Evolutionary conservation across 1,140 invertebrate species (phyloP).

Genomic region (Druon quercuslanigerum): DNA sequence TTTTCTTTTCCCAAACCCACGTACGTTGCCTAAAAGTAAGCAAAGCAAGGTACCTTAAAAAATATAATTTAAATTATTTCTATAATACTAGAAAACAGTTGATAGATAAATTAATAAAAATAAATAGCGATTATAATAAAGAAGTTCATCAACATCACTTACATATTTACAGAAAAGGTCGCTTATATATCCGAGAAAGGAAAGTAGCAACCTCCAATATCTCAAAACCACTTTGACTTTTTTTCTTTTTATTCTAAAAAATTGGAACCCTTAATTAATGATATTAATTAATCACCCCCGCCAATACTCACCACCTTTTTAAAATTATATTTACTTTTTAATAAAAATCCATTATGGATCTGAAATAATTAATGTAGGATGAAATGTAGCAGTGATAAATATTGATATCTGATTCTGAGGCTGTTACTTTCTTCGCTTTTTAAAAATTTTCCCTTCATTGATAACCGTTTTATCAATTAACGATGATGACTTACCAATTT

Average conservation of each 20-base stretch:
- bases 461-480: slow-evolving; percentile 6
- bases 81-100: slow-evolving; percentile 21
- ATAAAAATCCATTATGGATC: too few relatives aligned
- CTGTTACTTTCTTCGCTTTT: not conserved
- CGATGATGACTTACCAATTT: slow-evolving; percentile 6
- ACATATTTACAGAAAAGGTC: slow-evolving; percentile 64
- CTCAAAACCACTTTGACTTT: not conserved
- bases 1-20: too few relatives aligned
- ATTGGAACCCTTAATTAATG: not conserved
- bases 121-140: slow-evolving; percentile 30
- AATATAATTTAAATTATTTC: slow-evolving; percentile 24
- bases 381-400: not conserved
- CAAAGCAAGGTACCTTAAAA: not conserved
- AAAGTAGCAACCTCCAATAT: slow-evolving; percentile 2
- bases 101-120: slow-evolving; percentile 38
- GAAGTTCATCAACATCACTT: slow-evolving; percentile 56
- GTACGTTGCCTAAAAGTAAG: too few relatives aligned
- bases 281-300: not conserved
- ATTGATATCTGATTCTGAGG: not conserved
- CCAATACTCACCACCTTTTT: not conserved
- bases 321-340: not conserved
- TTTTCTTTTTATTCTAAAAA: not conserved
- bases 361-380: not conserved
- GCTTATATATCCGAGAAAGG: not conserved
- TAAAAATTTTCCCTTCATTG: slow-evolving; percentile 12